phyloP scores from a whole-genome alignment of 2,113 vertebrate genomes.

The Bostrychus sinensis region DNA sequence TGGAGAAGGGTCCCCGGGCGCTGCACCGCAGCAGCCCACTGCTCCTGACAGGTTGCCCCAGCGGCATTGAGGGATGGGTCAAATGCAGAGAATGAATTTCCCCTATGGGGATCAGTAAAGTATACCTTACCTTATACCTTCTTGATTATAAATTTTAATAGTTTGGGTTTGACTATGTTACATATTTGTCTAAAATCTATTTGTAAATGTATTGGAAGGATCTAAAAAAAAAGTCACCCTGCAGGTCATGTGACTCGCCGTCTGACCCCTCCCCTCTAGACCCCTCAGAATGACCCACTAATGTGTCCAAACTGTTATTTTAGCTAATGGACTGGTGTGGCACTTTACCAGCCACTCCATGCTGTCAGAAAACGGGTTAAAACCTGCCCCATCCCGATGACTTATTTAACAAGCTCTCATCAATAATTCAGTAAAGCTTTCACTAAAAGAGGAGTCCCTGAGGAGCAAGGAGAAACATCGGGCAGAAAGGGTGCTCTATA shows the following conservation, averaged over 20 bases:
- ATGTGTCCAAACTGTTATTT: constrained; percentile 59
- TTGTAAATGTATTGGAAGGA: too few species aligned
- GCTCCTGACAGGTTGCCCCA: too few species aligned
- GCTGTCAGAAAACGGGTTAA: constrained; percentile 63
- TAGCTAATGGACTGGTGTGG: constrained; percentile 58
- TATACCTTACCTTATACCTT: too few species aligned
- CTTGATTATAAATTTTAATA: too few species aligned
- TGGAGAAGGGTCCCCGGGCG: too few species aligned
- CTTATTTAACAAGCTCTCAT: constrained; percentile 73
- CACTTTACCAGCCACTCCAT: constrained; percentile 36
- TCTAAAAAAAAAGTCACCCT: too few species aligned
- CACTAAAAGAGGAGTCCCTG: constrained; percentile 57
- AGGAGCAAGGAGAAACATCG: constrained; percentile 49
- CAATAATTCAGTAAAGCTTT: constrained; percentile 77
- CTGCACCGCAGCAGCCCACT: too few species aligned
- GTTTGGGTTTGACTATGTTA: too few species aligned
- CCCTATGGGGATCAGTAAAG: too few species aligned
- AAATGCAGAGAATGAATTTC: too few species aligned
- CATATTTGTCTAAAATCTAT: too few species aligned
- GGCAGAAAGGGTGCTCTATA: constrained; percentile 54
- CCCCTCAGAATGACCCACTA: constrained; percentile 48
- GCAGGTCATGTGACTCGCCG: background rate
- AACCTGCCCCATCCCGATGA: constrained; percentile 53
- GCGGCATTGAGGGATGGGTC: too few species aligned
- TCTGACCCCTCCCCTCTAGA: constrained; percentile 22